Evolutionary conservation across 2,888 invertebrate species (phyloP).

Genomic region (Lamellibrachia satsuma): DNA sequence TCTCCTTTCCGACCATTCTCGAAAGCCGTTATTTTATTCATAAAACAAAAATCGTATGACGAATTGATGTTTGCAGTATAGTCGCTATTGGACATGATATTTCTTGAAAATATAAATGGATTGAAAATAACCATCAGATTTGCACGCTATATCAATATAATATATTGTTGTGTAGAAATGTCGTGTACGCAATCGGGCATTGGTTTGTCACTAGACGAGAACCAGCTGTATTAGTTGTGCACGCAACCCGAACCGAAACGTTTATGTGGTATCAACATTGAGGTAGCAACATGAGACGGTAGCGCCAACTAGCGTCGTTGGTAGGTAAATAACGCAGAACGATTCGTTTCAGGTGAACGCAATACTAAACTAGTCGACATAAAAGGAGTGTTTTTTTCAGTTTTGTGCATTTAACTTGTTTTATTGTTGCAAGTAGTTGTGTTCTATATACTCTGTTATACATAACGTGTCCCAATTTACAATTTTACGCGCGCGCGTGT

Average conservation of each 20-base stretch:
- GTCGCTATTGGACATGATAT: too few relatives aligned
- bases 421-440: background rate
- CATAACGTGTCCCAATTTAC: background rate
- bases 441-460: background rate
- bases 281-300: background rate
- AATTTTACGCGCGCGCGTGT: background rate
- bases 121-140: background rate
- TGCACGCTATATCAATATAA: background rate
- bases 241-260: background rate
- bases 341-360: background rate
- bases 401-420: background rate
- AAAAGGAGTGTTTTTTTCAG: background rate
- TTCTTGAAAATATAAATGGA: background rate
- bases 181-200: background rate
- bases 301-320: background rate
- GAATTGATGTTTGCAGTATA: too few relatives aligned
- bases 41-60: too few relatives aligned
- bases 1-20: too few relatives aligned
- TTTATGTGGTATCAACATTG: background rate
- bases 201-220: background rate
- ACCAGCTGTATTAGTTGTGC: background rate
- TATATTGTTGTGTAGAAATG: background rate
- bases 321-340: background rate
- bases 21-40: too few relatives aligned
- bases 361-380: background rate